These are phyloP conservation scores for Odontomyia ornata DNA, from an alignment of 2,888 invertebrate species.

Conservation along the genomic window DNA sequence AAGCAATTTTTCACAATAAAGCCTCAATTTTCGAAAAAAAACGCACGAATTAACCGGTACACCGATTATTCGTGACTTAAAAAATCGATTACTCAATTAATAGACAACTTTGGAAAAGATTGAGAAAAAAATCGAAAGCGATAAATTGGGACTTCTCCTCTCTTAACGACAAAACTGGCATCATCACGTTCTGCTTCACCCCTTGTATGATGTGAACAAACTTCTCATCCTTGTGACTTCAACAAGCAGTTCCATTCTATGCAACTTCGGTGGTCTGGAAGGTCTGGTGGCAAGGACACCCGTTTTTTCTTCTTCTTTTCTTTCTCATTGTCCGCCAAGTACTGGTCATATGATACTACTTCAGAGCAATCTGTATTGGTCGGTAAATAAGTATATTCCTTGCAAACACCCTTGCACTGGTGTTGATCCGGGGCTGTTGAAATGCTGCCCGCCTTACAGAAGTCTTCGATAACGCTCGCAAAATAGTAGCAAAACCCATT, in stretches of 20 bases:
- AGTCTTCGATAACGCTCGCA: slow-evolving; percentile 63
- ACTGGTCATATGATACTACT: slow-evolving; percentile 25
- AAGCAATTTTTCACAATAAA: too few species aligned
- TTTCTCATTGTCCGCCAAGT: slow-evolving; percentile 11
- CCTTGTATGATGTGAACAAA: slow-evolving; percentile 63
- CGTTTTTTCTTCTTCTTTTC: slow-evolving; percentile 30
- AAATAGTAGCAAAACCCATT: too few species aligned
- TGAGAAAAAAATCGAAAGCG: too few species aligned
- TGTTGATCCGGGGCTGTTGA: neutral
- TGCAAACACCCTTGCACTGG: slow-evolving; percentile 12
- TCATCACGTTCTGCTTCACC: slow-evolving; percentile 59
- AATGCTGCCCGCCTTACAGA: slow-evolving; percentile 40
- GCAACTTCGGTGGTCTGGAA: neutral
- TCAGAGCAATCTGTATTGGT: slow-evolving; percentile 28
- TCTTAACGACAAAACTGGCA: too few species aligned
- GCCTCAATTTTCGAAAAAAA: too few species aligned
- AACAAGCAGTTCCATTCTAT: neutral
- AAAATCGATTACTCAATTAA: too few species aligned
- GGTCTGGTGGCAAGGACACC: too few species aligned
- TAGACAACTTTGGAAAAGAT: too few species aligned
- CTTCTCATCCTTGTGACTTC: slow-evolving; percentile 30
- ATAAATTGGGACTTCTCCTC: too few species aligned
- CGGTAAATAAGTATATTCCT: too few species aligned
- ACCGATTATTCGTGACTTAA: too few species aligned
- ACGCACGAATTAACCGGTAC: too few species aligned